Conservation (phyloP, 2,888 invertebrate genomes). For the Digitonthophagus gazella region DNA sequence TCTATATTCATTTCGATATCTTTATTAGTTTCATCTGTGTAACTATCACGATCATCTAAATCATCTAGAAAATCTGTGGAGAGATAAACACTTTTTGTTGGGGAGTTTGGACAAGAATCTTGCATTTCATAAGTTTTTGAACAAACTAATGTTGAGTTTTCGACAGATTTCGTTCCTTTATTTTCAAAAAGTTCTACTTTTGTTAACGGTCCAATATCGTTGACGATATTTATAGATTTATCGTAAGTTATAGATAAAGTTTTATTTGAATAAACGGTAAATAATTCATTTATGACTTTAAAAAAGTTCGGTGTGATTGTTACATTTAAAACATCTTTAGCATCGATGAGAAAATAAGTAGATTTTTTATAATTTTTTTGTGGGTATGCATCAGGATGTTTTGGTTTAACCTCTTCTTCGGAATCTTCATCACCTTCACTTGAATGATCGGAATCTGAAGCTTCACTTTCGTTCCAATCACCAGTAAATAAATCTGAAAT, state of each 20-base stretch:
- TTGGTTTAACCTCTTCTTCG: constrained; percentile 39
- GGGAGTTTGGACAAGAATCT: constrained; percentile 63
- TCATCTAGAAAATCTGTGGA: constrained; percentile 38
- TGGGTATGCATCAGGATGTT: constrained; percentile 28
- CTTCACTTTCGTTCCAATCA: constrained; percentile 52
- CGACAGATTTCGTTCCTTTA: constrained; percentile 52
- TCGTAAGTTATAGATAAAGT: constrained; percentile 46
- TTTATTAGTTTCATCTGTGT: constrained; percentile 33
- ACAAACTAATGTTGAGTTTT: constrained; percentile 52
- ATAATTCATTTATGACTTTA: constrained; percentile 51
- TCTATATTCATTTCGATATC: constrained; percentile 40
- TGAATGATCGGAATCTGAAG: constrained; percentile 53
- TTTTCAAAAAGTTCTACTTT: constrained; percentile 58
- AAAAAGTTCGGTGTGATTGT: constrained; percentile 68
- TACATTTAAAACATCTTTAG: constrained; percentile 64
- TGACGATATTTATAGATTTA: constrained; percentile 55
- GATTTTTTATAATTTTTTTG: constrained; percentile 50
- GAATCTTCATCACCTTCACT: constrained; percentile 57
- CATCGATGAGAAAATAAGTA: constrained; percentile 67
- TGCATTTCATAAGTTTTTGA: constrained; percentile 62
- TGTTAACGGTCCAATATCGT: constrained; percentile 64
- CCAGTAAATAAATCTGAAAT: constrained; percentile 76
- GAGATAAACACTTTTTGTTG: constrained; percentile 43
- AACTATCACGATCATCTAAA: constrained; percentile 45
- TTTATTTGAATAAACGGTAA: constrained; percentile 49